Conservation (phyloP, 30 jellyfish, hydroid and myxozoan genomes). For the Cassiopea xamachana region DNA sequence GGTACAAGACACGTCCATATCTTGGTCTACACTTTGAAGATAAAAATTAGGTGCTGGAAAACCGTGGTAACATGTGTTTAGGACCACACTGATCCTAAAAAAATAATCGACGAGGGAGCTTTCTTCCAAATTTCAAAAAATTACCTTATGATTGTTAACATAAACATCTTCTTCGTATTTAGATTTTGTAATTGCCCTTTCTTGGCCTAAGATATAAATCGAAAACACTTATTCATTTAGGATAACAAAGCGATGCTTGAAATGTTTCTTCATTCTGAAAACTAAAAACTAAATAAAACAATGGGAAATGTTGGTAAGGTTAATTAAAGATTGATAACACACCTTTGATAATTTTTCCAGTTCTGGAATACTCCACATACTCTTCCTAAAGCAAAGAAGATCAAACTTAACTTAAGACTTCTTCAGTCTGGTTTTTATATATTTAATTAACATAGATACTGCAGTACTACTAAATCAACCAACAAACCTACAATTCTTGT, state of each 20-base stretch:
- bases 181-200: slow-evolving; percentile 89
- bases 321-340: not conserved
- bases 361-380: slow-evolving; percentile 99
- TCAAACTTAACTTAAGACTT: not conserved
- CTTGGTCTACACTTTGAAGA: too few species aligned
- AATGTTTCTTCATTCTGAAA: not conserved
- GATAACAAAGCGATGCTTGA: not conserved
- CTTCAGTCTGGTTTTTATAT: too few species aligned
- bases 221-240: not conserved
- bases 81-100: too few species aligned
- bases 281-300: not conserved
- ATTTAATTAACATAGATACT: too few species aligned
- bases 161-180: slow-evolving; percentile 98
- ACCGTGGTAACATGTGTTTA: too few species aligned
- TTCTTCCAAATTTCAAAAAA: too few species aligned
- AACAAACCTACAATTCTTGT: too few species aligned
- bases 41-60: too few species aligned
- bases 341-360: slow-evolving; percentile 98
- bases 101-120: too few species aligned
- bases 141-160: slow-evolving; percentile 96
- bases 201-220: slow-evolving; percentile 85
- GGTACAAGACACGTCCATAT: too few species aligned
- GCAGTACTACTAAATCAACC: too few species aligned
- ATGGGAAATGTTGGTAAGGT: not conserved
- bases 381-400: slow-evolving; percentile 81